Conservation (phyloP, 2,888 invertebrate species). For the Sisyra terminalis region DNA sequence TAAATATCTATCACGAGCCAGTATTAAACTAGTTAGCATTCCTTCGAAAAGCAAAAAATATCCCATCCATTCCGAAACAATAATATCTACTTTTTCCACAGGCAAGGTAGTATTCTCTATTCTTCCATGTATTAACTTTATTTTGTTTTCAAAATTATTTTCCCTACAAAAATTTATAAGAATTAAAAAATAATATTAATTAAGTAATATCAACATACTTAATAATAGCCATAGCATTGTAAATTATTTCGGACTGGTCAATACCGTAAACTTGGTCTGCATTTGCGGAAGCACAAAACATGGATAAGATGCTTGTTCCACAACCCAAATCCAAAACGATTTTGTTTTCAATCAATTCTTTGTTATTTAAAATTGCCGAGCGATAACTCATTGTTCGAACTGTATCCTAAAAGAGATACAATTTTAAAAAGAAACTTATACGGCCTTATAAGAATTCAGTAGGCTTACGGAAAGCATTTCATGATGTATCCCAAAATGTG, state of each 20-base stretch:
- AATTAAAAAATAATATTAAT: neutral
- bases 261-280: constrained; percentile 82
- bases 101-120: constrained; percentile 70
- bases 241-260: constrained; percentile 91
- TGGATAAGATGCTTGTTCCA: constrained; percentile 93
- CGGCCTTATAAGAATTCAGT: too few relatives aligned
- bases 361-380: constrained; percentile 65
- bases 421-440: neutral
- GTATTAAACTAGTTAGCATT: constrained; percentile 88
- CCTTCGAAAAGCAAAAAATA: constrained; percentile 93
- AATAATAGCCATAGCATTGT: constrained; percentile 89
- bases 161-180: constrained; percentile 32
- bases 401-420: constrained; percentile 37
- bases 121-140: constrained; percentile 68
- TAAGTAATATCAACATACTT: constrained; percentile 32
- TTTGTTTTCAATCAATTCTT: constrained; percentile 50
- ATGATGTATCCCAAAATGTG: constrained; percentile 83
- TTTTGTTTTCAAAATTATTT: constrained; percentile 53
- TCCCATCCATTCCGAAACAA: constrained; percentile 98
- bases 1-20: constrained; percentile 70
- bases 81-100: constrained; percentile 67
- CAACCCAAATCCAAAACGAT: constrained; percentile 90
- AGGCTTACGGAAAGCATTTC: constrained; percentile 71
- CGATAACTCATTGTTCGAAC: constrained; percentile 77
- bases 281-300: constrained; percentile 94